Evolutionary conservation across 2,797 vertebrate genomes (phyloP).

Genomic region (Coreius guichenoti): DNA sequence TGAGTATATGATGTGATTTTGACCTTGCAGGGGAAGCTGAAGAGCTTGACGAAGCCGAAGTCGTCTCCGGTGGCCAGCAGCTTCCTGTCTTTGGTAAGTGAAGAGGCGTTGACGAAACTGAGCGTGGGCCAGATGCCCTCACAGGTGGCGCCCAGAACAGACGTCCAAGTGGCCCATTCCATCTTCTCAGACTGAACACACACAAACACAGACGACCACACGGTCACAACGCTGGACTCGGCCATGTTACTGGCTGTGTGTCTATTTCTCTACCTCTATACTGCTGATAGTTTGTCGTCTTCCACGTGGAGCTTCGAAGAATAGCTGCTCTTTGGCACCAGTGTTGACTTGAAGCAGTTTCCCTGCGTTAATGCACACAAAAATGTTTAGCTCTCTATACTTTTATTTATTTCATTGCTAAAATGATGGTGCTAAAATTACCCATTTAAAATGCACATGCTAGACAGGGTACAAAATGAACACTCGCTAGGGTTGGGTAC

Average conservation of each 20-base stretch:
- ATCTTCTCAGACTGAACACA: constrained; percentile 90
- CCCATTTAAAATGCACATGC: neutral
- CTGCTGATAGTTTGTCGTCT: constrained; percentile 88
- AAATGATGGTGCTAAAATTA: neutral
- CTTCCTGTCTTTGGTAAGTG: constrained; percentile 87
- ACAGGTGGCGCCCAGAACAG: constrained; percentile 89
- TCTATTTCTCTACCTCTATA: constrained; percentile 81
- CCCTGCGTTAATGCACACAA: constrained; percentile 74
- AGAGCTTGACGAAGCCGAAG: constrained; percentile 95
- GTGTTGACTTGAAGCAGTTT: constrained; percentile 97
- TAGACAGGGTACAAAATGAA: too few relatives aligned
- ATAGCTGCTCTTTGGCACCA: constrained; percentile 93
- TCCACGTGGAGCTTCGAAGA: constrained; percentile 96
- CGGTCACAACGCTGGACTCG: neutral
- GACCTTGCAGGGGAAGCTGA: constrained; percentile 91
- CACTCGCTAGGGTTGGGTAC: too few relatives aligned
- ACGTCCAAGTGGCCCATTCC: constrained; percentile 94
- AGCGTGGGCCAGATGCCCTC: constrained; percentile 93
- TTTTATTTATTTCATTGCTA: neutral
- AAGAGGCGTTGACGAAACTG: constrained; percentile 89
- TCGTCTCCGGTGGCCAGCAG: constrained; percentile 92
- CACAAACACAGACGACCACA: constrained; percentile 21
- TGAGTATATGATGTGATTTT: neutral
- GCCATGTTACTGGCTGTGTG: neutral
- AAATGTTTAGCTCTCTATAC: neutral